Base-by-base conservation (phyloP, 2,797 vertebrate genomes). In the Pachyuromys duprasi region DNA sequence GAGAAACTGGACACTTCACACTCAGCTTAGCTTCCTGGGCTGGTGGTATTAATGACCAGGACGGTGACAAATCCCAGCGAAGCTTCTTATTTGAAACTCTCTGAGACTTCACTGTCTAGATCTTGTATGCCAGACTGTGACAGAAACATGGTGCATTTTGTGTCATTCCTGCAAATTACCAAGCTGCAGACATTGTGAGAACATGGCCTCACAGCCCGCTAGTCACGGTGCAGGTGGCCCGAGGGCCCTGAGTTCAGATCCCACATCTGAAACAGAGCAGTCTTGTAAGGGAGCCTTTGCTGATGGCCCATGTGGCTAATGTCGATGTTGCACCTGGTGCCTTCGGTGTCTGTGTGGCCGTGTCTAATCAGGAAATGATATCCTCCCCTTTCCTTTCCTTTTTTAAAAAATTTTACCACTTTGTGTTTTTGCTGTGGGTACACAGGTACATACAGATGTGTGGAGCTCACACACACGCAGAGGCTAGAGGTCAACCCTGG, bases 51-150 rank as follows among this genome's bases (percentile, higher is more conserved):
- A 42, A 9, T 62, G 53, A 26, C 39, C 15, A 11, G 57, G 36
- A 79, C 0, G 24, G n/a, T 8, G 42, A 26, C 11, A 3, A n/a
- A 33, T 74, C 12, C 84, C 49, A 42, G 90, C 22, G n/a, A 42
- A 3, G 0, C 63, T 62, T 86, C 13, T 18, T 5, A 24, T 45
- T 28, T 53, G 24, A n/a, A 45, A 39, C 26, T 45, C 31, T 57
- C 13, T 36, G 33, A 8, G 31, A 60, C 8, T 7, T 53, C 2
- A 4, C 11, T 55, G 8, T 2, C 3, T 33, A 2, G 0, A 2
- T 74, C 26, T 76, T 28, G 14, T 3, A 6, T 13, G 15, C 33
- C 5, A 42, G 55, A 26, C 31, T 42, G 2, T 24, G 9, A 75
- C 9, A 5, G 14, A 15, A 15, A 8, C 22, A 22, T 0, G 7